Evolutionary conservation across 2,888 invertebrate species (phyloP).

Genomic region (Chloromyia formosa): DNA sequence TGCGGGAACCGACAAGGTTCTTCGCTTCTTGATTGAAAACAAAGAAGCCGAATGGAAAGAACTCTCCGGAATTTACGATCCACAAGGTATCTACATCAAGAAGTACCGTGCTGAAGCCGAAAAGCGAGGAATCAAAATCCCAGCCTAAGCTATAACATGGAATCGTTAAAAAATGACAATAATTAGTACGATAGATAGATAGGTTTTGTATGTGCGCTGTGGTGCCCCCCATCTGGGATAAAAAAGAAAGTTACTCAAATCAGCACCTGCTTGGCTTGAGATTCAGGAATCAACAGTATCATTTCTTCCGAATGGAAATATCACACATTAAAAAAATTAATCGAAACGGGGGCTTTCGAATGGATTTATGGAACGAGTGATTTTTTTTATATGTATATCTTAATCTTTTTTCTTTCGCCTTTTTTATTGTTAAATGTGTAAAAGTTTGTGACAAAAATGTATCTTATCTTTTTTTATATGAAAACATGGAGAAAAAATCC

Average conservation of each 20-base stretch:
- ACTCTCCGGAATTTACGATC: conserved; percentile 75
- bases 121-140: conserved; percentile 64
- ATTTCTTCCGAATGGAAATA: not conserved
- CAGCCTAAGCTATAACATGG: conserved; percentile 19
- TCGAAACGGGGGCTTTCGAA: not conserved
- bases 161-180: no score
- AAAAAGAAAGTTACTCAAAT: no score
- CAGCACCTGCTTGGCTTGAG: no score
- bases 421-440: conserved; percentile 41
- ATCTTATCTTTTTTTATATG: conserved; percentile 32
- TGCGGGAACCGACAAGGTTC: conserved; percentile 71
- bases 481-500: conserved; percentile 25
- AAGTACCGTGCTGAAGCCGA: conserved; percentile 71
- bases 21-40: conserved; percentile 73
- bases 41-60: conserved; percentile 72
- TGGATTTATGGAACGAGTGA: conserved; percentile 22
- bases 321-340: not conserved
- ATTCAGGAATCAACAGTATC: no score
- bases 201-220: not conserved
- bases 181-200: not conserved
- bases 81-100: conserved; percentile 71
- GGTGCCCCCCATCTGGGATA: not conserved
- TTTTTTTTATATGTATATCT: conserved; percentile 11
- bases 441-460: conserved; percentile 6
- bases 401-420: conserved; percentile 2